Conservation (phyloP, 2,797 vertebrate species). For the Siniperca undulata region DNA sequence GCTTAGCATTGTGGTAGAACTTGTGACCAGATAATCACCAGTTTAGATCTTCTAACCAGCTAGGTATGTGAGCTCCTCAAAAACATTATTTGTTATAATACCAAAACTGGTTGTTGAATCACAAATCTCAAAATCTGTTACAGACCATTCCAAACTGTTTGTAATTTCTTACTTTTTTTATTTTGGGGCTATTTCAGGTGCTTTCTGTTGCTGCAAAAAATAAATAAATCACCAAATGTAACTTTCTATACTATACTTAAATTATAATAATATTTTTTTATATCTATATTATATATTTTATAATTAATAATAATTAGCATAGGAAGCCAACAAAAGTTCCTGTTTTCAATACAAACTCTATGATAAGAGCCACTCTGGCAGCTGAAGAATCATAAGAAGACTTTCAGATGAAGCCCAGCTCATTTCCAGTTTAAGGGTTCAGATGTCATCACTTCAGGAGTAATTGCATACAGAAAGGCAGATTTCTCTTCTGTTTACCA, state of each 20-base stretch:
- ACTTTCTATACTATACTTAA: neutral
- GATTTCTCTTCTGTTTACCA: neutral
- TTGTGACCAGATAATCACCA: slow-evolving; percentile 5
- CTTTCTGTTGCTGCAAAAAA: neutral
- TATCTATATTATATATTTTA: too few species aligned
- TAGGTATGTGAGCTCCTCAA: neutral
- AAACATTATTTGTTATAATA: neutral
- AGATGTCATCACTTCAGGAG: neutral
- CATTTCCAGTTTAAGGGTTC: neutral
- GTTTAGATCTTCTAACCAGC: slow-evolving; percentile 6
- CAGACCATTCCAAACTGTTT: neutral
- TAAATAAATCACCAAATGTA: neutral
- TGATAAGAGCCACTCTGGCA: neutral
- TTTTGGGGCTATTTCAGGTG: neutral
- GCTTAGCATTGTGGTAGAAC: neutral
- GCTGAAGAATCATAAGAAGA: neutral
- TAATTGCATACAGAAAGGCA: neutral
- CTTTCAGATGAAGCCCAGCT: neutral
- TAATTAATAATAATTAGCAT: neutral
- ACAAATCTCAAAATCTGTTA: neutral
- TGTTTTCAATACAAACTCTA: neutral
- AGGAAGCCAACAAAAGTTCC: neutral
- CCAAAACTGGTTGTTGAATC: neutral
- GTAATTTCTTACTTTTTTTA: neutral
- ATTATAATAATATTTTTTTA: neutral